A percentile compares a stretch with the other conserved stretches of the same genome.
phyloP scores from a whole-genome alignment of 2,888 invertebrate genomes.

The Asteroscopus sphinx region DNA sequence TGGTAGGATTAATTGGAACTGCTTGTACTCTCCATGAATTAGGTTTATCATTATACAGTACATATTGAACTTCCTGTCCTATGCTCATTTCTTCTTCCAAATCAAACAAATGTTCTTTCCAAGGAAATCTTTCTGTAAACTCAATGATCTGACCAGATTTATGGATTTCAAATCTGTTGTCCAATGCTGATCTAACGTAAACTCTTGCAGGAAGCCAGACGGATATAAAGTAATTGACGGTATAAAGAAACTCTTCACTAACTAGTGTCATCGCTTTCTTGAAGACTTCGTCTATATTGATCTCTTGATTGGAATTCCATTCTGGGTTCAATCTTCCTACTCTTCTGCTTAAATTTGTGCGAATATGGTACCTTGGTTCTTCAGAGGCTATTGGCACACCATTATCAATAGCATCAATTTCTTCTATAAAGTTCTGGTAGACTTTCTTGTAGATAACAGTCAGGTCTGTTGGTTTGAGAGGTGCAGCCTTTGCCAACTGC shows the following conservation, averaged over 20 bases:
- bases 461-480: constrained; percentile 84
- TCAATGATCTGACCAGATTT: constrained; percentile 95
- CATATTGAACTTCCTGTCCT: constrained; percentile 92
- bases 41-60: constrained; percentile 91
- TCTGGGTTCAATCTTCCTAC: constrained; percentile 94
- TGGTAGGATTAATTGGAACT: constrained; percentile 93
- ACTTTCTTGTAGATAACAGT: constrained; percentile 91
- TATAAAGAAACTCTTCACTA: constrained; percentile 94
- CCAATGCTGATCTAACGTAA: constrained; percentile 93
- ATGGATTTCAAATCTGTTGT: constrained; percentile 92
- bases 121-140: constrained; percentile 93
- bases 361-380: constrained; percentile 93
- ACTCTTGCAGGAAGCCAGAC: constrained; percentile 97
- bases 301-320: constrained; percentile 92
- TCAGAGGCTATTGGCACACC: constrained; percentile 95
- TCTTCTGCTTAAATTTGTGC: constrained; percentile 93
- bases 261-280: constrained; percentile 94
- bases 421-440: constrained; percentile 96
- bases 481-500: constrained; percentile 82
- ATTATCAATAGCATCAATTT: constrained; percentile 99
- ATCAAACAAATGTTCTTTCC: constrained; percentile 96
- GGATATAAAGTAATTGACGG: constrained; percentile 90
- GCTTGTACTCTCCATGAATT: constrained; percentile 95
- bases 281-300: constrained; percentile 91
- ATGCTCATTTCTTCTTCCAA: constrained; percentile 94